phyloP scores from a whole-genome alignment of 2,797 vertebrate species.

The Falco columbarius region DNA sequence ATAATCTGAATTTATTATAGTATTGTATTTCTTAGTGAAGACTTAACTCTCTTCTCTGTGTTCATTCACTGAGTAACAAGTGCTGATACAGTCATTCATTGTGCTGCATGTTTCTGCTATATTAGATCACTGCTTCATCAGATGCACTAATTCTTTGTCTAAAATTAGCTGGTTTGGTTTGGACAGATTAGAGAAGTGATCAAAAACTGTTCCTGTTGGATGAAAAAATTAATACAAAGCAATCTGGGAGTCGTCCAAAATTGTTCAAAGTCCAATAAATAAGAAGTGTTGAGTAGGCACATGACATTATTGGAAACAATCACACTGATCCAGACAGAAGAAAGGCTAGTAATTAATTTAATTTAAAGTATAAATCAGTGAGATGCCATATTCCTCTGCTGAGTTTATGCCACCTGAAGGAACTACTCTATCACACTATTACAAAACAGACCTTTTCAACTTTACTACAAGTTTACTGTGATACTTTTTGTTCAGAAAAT shows the following conservation, averaged over 20 bases:
- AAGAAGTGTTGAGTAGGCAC: neutral
- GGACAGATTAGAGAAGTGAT: slow-evolving; percentile 3
- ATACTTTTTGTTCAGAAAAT: neutral
- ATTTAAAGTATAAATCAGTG: slow-evolving; percentile 14
- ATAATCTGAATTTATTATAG: neutral
- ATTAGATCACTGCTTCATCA: neutral
- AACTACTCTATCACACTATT: neutral
- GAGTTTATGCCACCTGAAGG: neutral
- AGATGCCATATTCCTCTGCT: neutral
- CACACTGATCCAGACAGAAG: neutral
- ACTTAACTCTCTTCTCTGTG: neutral
- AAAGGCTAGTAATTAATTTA: slow-evolving; percentile 13
- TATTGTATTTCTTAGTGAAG: neutral
- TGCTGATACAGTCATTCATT: neutral
- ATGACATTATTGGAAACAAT: slow-evolving; percentile 30
- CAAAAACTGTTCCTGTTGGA: neutral
- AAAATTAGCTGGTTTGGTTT: slow-evolving; percentile 27
- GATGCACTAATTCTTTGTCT: neutral
- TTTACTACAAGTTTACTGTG: neutral
- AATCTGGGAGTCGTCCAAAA: neutral
- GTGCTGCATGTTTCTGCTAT: neutral
- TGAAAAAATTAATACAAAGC: neutral
- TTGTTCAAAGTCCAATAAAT: slow-evolving; percentile 11
- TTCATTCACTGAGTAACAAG: neutral
- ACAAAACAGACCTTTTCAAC: slow-evolving; percentile 1